phyloP scores from a whole-genome alignment of 2,113 vertebrate species.

The Odobenus rosmarus region DNA sequence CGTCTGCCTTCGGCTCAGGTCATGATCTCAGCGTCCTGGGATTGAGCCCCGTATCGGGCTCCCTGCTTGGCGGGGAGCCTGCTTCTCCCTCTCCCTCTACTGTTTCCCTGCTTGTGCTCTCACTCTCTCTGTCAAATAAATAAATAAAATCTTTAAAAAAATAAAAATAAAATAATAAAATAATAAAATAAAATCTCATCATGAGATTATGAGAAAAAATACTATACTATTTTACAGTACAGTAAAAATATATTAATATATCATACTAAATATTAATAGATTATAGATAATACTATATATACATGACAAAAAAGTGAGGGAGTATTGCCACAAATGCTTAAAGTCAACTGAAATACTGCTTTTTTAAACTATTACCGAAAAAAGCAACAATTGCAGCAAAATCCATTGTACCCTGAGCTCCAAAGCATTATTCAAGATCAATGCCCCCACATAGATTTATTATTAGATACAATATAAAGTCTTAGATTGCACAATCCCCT shows the following conservation, averaged over 20 bases:
- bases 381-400: background rate
- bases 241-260: background rate
- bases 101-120: no score
- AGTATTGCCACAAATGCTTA: background rate
- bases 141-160: no score
- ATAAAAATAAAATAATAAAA: no score
- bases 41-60: no score
- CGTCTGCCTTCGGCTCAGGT: no score
- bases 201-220: background rate
- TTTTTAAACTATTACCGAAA: background rate
- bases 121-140: no score
- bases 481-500: constrained; percentile 36
- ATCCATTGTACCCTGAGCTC: constrained; percentile 16
- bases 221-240: background rate
- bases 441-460: constrained; percentile 42
- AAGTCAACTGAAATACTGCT: background rate
- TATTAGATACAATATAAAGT: constrained; percentile 58
- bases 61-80: no score
- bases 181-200: background rate
- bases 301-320: background rate
- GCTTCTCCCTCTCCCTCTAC: no score
- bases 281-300: background rate
- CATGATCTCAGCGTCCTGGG: no score
- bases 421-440: constrained; percentile 51
- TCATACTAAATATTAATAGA: background rate